phyloP scores from a whole-genome alignment of 2,888 invertebrate genomes.

The Pardosa pseudoannulata region DNA sequence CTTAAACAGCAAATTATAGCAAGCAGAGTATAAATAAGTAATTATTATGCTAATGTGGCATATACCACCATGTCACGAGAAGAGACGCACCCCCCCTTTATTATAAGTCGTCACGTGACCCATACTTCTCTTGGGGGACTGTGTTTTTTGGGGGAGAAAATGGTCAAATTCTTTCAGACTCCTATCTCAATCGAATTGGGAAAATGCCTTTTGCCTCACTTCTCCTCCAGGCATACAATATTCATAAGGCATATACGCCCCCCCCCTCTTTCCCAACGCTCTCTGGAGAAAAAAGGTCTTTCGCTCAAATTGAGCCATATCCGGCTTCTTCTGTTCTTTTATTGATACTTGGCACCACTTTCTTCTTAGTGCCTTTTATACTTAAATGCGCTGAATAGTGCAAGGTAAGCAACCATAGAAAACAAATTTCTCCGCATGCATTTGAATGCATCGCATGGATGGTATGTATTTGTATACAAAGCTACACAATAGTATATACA shows the following conservation, averaged over 20 bases:
- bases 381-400: too few relatives aligned
- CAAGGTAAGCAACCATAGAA: too few relatives aligned
- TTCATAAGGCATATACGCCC: slow-evolving; percentile 44
- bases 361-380: too few relatives aligned
- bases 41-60: slow-evolving; percentile 1
- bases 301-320: slow-evolving; percentile 56
- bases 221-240: slow-evolving; percentile 43
- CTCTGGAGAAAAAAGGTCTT: slow-evolving; percentile 39
- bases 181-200: slow-evolving; percentile 35
- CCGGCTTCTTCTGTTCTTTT: slow-evolving; percentile 31
- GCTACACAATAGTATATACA: too few relatives aligned
- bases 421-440: too few relatives aligned
- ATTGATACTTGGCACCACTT: slow-evolving; percentile 27
- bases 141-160: too few relatives aligned
- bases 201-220: slow-evolving; percentile 43
- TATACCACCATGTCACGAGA: background rate
- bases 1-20: background rate
- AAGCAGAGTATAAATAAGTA: background rate
- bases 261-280: too few relatives aligned
- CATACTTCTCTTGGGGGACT: background rate
- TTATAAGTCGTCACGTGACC: background rate
- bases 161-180: slow-evolving; percentile 13
- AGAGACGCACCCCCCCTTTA: too few relatives aligned
- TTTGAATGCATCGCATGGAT: too few relatives aligned
- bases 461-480: too few relatives aligned